These are phyloP conservation scores for Poeciliopsis prolifica DNA, from an alignment of 2,113 vertebrate genomes.

Conservation along the genomic window DNA sequence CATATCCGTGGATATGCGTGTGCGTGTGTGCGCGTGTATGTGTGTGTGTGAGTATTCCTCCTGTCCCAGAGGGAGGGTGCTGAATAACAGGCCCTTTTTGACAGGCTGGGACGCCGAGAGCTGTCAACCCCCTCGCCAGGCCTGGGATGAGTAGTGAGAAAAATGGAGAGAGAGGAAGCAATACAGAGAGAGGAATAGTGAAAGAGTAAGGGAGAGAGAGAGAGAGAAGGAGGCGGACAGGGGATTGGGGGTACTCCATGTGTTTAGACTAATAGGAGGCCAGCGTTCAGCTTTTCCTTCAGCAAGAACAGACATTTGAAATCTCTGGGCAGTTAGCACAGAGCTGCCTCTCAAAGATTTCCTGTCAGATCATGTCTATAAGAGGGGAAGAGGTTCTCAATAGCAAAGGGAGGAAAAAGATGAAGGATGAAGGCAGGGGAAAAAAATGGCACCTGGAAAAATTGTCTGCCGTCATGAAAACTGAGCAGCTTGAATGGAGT, in stretches of 20 bases:
- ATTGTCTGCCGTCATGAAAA: conserved; percentile 82
- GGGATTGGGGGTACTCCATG: conserved; percentile 86
- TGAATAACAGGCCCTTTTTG: conserved; percentile 89
- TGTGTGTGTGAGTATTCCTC: conserved; percentile 52
- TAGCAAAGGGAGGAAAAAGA: conserved; percentile 76
- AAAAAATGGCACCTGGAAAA: conserved; percentile 75
- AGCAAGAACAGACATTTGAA: conserved; percentile 98
- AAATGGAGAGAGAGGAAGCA: conserved; percentile 42
- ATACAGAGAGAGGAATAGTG: conserved; percentile 36
- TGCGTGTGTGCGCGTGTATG: conserved; percentile 11
- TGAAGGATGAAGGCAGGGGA: conserved; percentile 26
- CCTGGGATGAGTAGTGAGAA: conserved; percentile 77
- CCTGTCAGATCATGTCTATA: conserved; percentile 98
- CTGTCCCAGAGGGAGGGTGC: conserved; percentile 82
- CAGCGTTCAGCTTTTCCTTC: conserved; percentile 93
- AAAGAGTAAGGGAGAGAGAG: conserved; percentile 11
- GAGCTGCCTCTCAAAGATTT: conserved; percentile 97
- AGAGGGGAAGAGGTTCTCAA: conserved; percentile 94
- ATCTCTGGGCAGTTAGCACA: conserved; percentile 98
- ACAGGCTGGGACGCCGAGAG: conserved; percentile 89
- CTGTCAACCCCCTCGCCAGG: conserved; percentile 89
- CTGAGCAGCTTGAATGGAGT: conserved; percentile 77
- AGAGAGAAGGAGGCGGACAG: conserved; percentile 46
- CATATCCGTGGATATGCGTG: background rate
- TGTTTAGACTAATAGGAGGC: conserved; percentile 99